A percentile compares a stretch with the other conserved stretches of the same genome.
Evolutionary conservation across 2,113 vertebrate genomes (phyloP).

Genomic region (Oenanthe melanoleuca): DNA sequence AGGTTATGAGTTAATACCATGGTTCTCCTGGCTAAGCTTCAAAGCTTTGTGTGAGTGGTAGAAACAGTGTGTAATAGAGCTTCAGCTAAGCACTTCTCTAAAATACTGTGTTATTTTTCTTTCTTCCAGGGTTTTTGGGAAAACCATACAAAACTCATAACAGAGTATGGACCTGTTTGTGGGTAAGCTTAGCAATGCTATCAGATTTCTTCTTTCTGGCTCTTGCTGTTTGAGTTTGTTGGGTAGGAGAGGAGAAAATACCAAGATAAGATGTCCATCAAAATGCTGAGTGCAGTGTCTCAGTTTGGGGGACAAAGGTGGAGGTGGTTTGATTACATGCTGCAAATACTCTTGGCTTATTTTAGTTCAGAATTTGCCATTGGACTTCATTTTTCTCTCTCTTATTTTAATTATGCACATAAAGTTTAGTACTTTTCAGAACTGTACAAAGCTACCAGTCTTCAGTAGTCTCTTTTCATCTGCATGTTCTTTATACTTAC

Average conservation of each 20-base stretch:
- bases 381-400: background rate
- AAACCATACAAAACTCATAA: slow-evolving; percentile 74
- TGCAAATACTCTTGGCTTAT: background rate
- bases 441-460: background rate
- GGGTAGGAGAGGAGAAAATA: background rate
- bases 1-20: background rate
- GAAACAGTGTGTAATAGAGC: background rate
- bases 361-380: background rate
- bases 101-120: slow-evolving; percentile 1
- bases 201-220: background rate
- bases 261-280: background rate
- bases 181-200: slow-evolving; percentile 73
- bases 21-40: background rate
- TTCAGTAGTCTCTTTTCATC: slow-evolving; percentile 19
- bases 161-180: slow-evolving; percentile 80
- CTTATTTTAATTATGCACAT: background rate
- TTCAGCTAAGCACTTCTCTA: background rate
- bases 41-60: background rate
- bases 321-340: background rate
- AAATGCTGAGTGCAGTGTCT: background rate
- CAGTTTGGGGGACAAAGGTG: background rate
- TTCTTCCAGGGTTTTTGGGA: slow-evolving; percentile 81
- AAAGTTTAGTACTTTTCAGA: slow-evolving; percentile 4
- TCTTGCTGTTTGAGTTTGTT: background rate
- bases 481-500: background rate